These are phyloP conservation scores for Rhagoletis zephyria DNA, from an alignment of 1,140 invertebrate species.

Conservation along the genomic window DNA sequence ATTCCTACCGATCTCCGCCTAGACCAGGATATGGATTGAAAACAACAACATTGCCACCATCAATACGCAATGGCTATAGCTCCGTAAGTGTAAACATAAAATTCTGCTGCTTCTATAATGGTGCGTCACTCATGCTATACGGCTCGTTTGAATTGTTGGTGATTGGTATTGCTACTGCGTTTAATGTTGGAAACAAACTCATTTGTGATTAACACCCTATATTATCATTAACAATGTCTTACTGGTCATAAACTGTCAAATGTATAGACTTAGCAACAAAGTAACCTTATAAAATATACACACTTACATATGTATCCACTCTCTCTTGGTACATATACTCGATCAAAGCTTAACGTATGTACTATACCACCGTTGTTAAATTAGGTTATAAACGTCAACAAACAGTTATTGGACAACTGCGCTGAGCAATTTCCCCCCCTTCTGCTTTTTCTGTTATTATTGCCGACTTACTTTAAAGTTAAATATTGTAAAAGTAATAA, in stretches of 20 bases:
- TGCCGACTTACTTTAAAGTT: no score
- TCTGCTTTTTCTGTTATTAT: no score
- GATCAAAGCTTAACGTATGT: not conserved
- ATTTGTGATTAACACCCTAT: conserved; percentile 46
- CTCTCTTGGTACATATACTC: not conserved
- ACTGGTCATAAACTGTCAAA: conserved; percentile 21
- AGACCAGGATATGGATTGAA: conserved; percentile 85
- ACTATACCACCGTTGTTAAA: not conserved
- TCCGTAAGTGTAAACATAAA: conserved; percentile 69
- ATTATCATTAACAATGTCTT: conserved; percentile 2
- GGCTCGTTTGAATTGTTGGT: conserved; percentile 39
- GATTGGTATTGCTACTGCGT: conserved; percentile 29
- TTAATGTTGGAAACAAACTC: conserved; percentile 19
- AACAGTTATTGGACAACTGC: not conserved
- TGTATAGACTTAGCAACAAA: no score
- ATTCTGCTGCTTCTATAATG: conserved; percentile 9
- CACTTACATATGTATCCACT: not conserved
- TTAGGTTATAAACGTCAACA: not conserved
- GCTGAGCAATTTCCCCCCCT: no score
- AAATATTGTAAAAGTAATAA: no score
- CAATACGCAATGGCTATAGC: conserved; percentile 76
- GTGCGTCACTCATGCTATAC: conserved; percentile 17
- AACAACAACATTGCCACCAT: conserved; percentile 81
- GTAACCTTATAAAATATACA: not conserved
- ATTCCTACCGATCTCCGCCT: conserved; percentile 77